Evolutionary conservation across 2,888 invertebrate species (phyloP), one percentile per base, ranked within the genome.

Genomic region (Ecdyonurus torrentis): DNA sequence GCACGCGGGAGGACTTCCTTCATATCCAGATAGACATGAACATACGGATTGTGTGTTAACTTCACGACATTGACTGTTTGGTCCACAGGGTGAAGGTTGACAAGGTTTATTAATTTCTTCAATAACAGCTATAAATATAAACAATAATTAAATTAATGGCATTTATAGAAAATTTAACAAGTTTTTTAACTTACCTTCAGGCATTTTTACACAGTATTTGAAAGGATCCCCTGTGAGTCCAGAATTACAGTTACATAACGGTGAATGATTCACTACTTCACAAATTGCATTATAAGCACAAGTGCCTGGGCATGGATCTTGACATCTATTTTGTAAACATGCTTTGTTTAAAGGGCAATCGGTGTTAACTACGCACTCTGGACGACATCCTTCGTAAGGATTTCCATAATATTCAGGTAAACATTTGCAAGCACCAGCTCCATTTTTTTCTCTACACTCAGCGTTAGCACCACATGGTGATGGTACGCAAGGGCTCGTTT

Each of bases 391-490:
- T 64, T 85, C 85, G 61, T 67, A 69, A 37, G 85, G 86, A 66
- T 76, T 77, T 59, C 86, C 86, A 62, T 80, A 78, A 69, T 83
- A 85, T 67, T 81, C 79, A 59, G 80, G 78, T 66, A 83, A 74
- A 70, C 89, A 89, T 61, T 85, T 84, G 71, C 89, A 89, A 22
- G 85, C 81, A 0, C 83, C 83, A 76, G 86, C 85, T 24, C 79
- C 81, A 68, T 87, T 87, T 24, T 82, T 72, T 72, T 84, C 85
- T 68, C 83, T 83, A 70, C 91, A 91, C 69, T 85, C 79, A 66
- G 90, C 89, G 71, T 90, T 89, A 3, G 89, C 84, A 52, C 91
- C 91, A 71, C 91, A 92, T 0, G 89, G 89, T 1, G 86, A 84
- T 61, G 89, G 89, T 66, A 78, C 74, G 70, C 91, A 91, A 1